Evolutionary conservation across 2,888 invertebrate species (phyloP).

Genomic region (Adela reaumurella): DNA sequence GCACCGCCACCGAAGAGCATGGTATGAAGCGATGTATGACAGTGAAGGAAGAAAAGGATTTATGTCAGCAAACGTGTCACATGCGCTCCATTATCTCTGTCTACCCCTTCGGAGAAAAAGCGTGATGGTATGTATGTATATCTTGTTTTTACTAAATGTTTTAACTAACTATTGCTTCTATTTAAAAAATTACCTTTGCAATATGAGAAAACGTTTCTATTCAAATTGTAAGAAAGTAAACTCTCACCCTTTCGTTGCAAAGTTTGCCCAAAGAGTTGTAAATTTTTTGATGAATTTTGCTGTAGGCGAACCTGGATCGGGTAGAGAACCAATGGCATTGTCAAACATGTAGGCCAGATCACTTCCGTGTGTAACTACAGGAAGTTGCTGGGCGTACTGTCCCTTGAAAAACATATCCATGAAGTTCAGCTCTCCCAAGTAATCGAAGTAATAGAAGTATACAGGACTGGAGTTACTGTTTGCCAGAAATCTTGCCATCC

Average conservation of each 20-base stretch:
- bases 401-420: conserved; percentile 15
- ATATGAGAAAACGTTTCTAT: too few species aligned
- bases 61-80: too few species aligned
- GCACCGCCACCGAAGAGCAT: too few species aligned
- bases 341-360: conserved; percentile 35
- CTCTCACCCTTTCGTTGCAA: conserved; percentile 35
- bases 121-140: too few species aligned
- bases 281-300: conserved; percentile 14
- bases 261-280: conserved; percentile 37
- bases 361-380: conserved; percentile 29
- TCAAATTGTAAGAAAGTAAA: too few species aligned
- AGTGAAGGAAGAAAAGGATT: too few species aligned
- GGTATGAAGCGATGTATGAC: too few species aligned
- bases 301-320: not conserved
- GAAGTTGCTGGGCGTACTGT: not conserved
- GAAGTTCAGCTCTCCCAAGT: conserved; percentile 26
- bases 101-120: too few species aligned
- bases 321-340: conserved; percentile 6
- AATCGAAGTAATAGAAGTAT: conserved; percentile 29
- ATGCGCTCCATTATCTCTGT: too few species aligned
- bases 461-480: conserved; percentile 14
- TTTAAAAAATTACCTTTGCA: too few species aligned
- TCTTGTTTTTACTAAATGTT: too few species aligned
- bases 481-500: conserved; percentile 23
- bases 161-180: too few species aligned